Conservation (phyloP, 2,888 invertebrate genomes). For the Drosophila anomalata region DNA sequence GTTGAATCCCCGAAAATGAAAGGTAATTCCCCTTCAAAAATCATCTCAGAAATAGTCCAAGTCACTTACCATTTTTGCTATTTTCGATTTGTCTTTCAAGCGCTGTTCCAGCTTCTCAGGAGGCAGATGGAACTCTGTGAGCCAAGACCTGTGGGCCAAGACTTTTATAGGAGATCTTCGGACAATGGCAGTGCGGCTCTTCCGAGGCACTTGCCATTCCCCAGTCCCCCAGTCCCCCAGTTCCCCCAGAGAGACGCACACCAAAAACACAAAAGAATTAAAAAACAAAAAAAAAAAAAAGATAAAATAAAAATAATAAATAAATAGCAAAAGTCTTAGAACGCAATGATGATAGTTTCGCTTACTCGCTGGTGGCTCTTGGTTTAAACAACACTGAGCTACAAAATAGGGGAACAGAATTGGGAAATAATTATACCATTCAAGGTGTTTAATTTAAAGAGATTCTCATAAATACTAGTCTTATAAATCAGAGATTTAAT, state of each 20-base stretch:
- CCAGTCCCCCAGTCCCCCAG: conserved; percentile 2
- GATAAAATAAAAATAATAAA: conserved; percentile 33
- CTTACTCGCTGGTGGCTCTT: conserved; percentile 2
- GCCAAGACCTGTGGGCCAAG: conserved; percentile 21
- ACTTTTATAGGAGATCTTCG: conserved; percentile 65
- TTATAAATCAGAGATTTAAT: no score
- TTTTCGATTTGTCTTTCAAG: conserved; percentile 15
- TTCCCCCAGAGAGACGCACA: conserved; percentile 18
- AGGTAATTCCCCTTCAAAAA: not conserved
- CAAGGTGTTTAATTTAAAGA: no score
- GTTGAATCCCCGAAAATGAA: no score
- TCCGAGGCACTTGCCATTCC: conserved; percentile 3
- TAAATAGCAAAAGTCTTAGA: conserved; percentile 23
- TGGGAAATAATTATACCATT: no score
- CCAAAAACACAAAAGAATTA: conserved; percentile 10
- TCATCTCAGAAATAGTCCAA: not conserved
- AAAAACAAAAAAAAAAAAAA: conserved; percentile 11
- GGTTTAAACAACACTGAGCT: conserved; percentile 22
- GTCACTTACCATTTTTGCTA: conserved; percentile 57
- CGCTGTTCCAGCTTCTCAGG: conserved; percentile 32
- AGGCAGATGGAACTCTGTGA: conserved; percentile 52
- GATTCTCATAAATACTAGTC: no score
- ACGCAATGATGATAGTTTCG: conserved; percentile 33
- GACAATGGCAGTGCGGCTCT: conserved; percentile 52
- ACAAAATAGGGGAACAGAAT: not conserved